Evolutionary conservation across 1,140 invertebrate genomes (phyloP).

Genomic region (Patella vulgata): DNA sequence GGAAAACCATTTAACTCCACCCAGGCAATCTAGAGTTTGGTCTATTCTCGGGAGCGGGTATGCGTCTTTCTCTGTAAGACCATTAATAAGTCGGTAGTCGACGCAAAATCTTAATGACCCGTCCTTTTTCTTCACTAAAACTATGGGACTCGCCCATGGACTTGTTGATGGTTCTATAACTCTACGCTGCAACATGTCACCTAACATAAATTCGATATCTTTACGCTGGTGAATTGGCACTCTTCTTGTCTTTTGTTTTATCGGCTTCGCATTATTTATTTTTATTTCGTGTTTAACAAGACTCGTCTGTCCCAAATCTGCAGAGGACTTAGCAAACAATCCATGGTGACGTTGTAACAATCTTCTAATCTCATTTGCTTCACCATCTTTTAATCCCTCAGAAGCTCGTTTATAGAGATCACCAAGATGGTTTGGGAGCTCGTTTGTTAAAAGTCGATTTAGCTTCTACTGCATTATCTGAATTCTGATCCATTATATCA

Average conservation of each 20-base stretch:
- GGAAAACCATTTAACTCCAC: slow-evolving; percentile 59
- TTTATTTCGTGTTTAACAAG: slow-evolving; percentile 33
- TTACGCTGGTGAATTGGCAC: slow-evolving; percentile 19
- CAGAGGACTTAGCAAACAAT: too few relatives aligned
- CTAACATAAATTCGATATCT: slow-evolving; percentile 17
- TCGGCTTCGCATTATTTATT: slow-evolving; percentile 23
- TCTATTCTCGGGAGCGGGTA: too few relatives aligned
- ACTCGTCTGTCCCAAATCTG: slow-evolving; percentile 24
- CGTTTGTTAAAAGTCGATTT: too few relatives aligned
- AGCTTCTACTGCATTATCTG: too few relatives aligned
- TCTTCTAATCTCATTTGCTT: too few relatives aligned
- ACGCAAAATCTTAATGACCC: slow-evolving; percentile 64
- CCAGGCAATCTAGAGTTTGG: too few relatives aligned
- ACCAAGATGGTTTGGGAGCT: too few relatives aligned
- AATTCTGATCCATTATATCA: too few relatives aligned
- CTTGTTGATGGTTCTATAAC: slow-evolving; percentile 40
- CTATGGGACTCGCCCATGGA: slow-evolving; percentile 45
- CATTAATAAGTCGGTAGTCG: slow-evolving; percentile 68
- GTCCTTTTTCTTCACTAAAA: slow-evolving; percentile 70
- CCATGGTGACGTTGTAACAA: too few relatives aligned
- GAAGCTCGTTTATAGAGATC: too few relatives aligned
- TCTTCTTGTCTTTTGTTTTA: slow-evolving; percentile 21
- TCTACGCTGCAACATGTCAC: slow-evolving; percentile 29
- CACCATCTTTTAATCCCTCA: too few relatives aligned
- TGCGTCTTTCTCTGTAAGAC: too few relatives aligned